phyloP scores from a whole-genome alignment of 1,140 invertebrate species.

The Melipona quadrifasciata region DNA sequence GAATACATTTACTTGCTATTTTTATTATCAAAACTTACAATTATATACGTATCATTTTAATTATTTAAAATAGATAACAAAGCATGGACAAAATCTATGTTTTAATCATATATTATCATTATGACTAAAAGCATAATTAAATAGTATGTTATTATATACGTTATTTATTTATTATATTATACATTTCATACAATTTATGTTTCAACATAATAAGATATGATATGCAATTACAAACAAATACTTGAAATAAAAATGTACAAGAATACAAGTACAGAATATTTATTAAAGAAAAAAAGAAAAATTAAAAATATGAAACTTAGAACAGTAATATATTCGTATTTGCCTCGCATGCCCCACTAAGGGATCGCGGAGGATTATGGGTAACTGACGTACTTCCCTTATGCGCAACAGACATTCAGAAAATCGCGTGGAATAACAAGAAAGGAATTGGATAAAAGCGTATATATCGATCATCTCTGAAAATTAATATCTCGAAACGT shows the following conservation, averaged over 20 bases:
- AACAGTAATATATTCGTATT: constrained; percentile 37
- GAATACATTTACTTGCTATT: too few relatives aligned
- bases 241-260: neutral
- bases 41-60: neutral
- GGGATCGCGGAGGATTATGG: constrained; percentile 22
- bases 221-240: neutral
- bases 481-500: neutral
- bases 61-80: neutral
- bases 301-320: neutral
- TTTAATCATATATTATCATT: too few relatives aligned
- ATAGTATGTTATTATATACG: too few relatives aligned
- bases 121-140: too few relatives aligned
- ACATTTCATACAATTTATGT: too few relatives aligned
- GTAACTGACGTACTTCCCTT: constrained; percentile 64
- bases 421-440: constrained; percentile 22
- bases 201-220: too few relatives aligned
- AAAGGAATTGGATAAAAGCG: constrained; percentile 6
- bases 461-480: too few relatives aligned
- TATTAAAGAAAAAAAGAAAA: neutral
- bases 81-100: too few relatives aligned
- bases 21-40: too few relatives aligned
- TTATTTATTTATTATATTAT: too few relatives aligned
- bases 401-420: constrained; percentile 53
- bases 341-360: constrained; percentile 32
- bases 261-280: neutral